Evolutionary conservation across 2,113 vertebrate genomes (phyloP).

Genomic region (Narcine bancroftii): DNA sequence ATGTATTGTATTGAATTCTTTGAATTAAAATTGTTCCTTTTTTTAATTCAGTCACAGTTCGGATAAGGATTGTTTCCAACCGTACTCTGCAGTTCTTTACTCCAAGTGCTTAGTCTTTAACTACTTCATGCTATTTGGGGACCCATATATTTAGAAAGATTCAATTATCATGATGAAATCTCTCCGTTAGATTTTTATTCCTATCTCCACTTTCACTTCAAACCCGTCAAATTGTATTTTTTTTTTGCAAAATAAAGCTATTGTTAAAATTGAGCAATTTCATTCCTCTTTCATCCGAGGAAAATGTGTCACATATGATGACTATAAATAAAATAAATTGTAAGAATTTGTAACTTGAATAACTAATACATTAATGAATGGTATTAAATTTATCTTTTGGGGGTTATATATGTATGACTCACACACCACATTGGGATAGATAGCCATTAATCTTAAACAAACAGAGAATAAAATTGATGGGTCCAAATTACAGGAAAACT

Average conservation of each 20-base stretch:
- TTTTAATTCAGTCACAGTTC: not conserved
- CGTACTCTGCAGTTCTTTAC: not conserved
- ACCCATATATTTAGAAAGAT: not conserved
- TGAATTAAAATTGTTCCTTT: not conserved
- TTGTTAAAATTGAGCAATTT: not conserved
- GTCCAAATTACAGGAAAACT: slow-evolving; percentile 1
- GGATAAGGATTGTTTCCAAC: not conserved
- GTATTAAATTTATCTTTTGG: not conserved
- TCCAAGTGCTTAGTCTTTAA: not conserved
- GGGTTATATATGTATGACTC: not conserved
- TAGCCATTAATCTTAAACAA: not conserved
- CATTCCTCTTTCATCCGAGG: not conserved
- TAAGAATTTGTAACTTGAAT: not conserved
- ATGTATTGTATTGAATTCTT: not conserved
- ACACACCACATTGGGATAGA: not conserved
- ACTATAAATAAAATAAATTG: slow-evolving; percentile 4
- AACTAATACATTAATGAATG: slow-evolving; percentile 18
- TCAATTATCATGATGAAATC: not conserved
- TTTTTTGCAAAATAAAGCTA: slow-evolving; percentile 3
- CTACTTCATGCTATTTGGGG: not conserved
- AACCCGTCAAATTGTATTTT: not conserved
- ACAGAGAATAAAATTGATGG: not conserved
- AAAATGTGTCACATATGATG: not conserved
- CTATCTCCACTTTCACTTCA: not conserved
- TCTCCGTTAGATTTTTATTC: not conserved